Conservation (phyloP, 2,797 vertebrate species). For the Lepus townsendii region DNA sequence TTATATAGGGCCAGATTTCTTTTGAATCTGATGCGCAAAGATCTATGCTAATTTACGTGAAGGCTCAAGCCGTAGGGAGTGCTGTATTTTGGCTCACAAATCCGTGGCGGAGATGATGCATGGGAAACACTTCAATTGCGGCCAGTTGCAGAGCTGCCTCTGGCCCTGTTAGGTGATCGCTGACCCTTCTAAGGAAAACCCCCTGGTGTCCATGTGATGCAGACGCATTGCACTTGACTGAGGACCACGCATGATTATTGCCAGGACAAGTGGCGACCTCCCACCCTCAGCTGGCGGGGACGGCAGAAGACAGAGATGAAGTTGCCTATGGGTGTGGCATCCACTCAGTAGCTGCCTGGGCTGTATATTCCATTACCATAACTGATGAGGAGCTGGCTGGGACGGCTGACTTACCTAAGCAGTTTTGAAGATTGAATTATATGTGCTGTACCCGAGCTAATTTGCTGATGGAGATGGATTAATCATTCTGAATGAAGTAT, state of each 20-base stretch:
- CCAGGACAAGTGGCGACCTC: not conserved
- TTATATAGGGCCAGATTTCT: not conserved
- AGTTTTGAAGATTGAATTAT: conserved; percentile 47
- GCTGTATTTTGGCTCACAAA: conserved; percentile 7
- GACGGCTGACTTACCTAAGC: not conserved
- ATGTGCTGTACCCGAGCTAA: conserved; percentile 47
- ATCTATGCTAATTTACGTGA: conserved; percentile 5
- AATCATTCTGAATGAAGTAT: conserved; percentile 7
- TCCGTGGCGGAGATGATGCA: not conserved
- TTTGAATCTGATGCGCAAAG: not conserved
- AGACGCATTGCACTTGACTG: not conserved
- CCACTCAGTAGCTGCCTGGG: not conserved
- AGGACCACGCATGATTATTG: not conserved
- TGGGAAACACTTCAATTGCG: not conserved
- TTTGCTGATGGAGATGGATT: conserved; percentile 62
- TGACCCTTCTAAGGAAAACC: not conserved
- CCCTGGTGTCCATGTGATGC: accelerated
- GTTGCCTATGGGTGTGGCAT: not conserved
- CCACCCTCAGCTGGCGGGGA: not conserved
- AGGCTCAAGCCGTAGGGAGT: not conserved
- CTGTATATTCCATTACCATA: not conserved
- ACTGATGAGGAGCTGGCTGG: not conserved
- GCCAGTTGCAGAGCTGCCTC: not conserved
- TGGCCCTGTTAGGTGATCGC: not conserved
- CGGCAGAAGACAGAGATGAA: not conserved